Conservation (phyloP, 2,888 invertebrate genomes). For the Isoperla grammatica region DNA sequence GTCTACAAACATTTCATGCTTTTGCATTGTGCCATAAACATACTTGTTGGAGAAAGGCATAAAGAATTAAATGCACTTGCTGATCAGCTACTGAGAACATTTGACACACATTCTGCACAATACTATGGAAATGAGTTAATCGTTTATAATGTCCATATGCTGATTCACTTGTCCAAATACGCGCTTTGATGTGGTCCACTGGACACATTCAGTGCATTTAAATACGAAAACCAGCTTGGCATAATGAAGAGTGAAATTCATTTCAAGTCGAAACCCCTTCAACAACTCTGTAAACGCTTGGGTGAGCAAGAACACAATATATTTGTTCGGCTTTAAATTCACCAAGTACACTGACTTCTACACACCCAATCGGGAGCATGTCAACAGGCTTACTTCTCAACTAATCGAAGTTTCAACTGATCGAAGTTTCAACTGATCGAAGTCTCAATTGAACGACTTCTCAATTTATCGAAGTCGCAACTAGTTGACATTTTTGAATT, state of each 20-base stretch:
- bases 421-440: no score
- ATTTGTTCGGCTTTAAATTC: no score
- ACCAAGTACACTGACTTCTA: no score
- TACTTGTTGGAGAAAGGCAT: no score
- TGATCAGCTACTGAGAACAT: not conserved
- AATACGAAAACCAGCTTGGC: not conserved
- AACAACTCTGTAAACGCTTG: no score
- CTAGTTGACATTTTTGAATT: no score
- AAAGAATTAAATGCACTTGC: not conserved
- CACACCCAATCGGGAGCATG: no score
- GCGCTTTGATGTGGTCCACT: not conserved
- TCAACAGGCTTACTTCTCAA: no score
- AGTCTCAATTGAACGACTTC: no score
- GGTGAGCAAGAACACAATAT: no score
- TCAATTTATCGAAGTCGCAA: no score
- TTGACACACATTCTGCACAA: not conserved
- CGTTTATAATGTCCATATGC: not conserved
- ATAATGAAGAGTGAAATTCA: not conserved
- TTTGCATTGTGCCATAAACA: not conserved
- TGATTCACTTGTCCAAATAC: not conserved
- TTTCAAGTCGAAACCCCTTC: not conserved
- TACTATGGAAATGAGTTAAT: not conserved
- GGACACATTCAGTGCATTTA: not conserved
- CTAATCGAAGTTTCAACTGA: no score
- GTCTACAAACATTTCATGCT: not conserved